Evolutionary conservation across 1,140 invertebrate species (phyloP).

Genomic region (Heliconius melpomene): DNA sequence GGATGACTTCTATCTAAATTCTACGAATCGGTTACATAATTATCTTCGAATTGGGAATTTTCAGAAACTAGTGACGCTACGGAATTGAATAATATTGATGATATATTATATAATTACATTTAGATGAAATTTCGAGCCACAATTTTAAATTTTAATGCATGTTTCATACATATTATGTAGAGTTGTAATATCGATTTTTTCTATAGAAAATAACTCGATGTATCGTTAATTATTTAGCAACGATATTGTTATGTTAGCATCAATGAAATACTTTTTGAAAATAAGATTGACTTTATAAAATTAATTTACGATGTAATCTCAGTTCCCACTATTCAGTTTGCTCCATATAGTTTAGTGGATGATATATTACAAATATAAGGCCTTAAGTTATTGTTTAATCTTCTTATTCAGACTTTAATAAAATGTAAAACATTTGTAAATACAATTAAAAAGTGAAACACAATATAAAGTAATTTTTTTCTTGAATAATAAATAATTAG

Average conservation of each 20-base stretch:
- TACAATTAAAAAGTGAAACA: not conserved
- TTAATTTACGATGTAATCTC: not conserved
- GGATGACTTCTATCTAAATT: not conserved
- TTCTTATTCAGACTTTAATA: not conserved
- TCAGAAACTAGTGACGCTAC: not conserved
- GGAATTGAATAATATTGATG: not conserved
- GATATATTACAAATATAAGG: not conserved
- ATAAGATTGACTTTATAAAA: not conserved
- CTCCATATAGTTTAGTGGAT: not conserved
- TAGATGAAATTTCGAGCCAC: not conserved
- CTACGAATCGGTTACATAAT: not conserved
- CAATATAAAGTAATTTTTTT: not conserved
- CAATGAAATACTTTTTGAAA: no score
- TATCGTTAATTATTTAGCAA: no score
- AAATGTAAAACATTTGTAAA: not conserved
- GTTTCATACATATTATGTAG: no score
- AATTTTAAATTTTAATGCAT: no score
- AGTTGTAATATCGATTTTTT: no score
- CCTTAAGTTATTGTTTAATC: not conserved
- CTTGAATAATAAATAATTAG: not conserved
- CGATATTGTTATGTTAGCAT: no score
- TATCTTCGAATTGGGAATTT: not conserved
- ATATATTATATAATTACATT: not conserved
- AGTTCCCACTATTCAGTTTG: not conserved
- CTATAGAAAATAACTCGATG: no score